phyloP scores from a whole-genome alignment of 2,888 invertebrate species.

The Polydrusus pterygomalis region DNA sequence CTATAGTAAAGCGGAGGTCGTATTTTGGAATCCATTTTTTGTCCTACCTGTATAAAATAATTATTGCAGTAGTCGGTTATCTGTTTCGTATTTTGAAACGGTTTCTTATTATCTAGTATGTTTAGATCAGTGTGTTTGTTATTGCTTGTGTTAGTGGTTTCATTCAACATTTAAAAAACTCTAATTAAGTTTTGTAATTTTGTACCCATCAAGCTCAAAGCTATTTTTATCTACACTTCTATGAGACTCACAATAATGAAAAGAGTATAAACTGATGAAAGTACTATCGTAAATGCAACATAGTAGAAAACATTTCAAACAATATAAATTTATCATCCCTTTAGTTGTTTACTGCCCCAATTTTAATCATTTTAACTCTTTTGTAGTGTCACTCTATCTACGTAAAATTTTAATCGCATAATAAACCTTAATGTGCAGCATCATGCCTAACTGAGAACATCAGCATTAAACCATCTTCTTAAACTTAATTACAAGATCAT shows the following conservation, averaged over 20 bases:
- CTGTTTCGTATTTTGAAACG: too few species aligned
- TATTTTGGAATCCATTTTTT: too few species aligned
- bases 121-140: too few species aligned
- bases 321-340: not conserved
- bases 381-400: not conserved
- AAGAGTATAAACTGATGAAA: constrained; percentile 10
- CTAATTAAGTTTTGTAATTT: not conserved
- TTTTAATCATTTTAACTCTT: constrained; percentile 5
- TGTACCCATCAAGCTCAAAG: too few species aligned
- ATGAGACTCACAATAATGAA: constrained; percentile 5
- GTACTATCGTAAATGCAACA: constrained; percentile 4
- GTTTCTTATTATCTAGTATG: too few species aligned
- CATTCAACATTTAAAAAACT: not conserved
- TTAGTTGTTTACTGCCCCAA: not conserved
- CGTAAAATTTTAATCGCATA: not conserved
- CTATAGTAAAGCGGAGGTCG: too few species aligned
- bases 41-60: too few species aligned
- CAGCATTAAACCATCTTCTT: not conserved
- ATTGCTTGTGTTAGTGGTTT: too few species aligned
- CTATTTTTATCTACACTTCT: not conserved
- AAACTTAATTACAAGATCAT: too few species aligned
- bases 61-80: too few species aligned
- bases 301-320: constrained; percentile 11
- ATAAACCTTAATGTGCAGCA: not conserved
- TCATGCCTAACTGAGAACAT: not conserved